Conservation (phyloP, 2,888 invertebrate species). For the Aquatica leii region DNA sequence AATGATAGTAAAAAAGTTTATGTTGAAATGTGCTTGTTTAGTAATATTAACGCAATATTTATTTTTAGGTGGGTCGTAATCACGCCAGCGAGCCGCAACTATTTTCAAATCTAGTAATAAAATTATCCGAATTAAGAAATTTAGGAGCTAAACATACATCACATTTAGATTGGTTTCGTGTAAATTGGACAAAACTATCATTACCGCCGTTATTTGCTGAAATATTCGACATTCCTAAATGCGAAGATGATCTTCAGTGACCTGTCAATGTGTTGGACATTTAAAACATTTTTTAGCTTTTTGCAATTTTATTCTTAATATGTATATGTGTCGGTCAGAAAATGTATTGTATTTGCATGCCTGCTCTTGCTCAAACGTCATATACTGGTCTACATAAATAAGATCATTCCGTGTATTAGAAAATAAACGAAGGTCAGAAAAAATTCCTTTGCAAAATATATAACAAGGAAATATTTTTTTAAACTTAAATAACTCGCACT, state of each 20-base stretch:
- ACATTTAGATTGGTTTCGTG: constrained; percentile 89
- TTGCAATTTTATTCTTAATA: constrained; percentile 33
- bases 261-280: constrained; percentile 22
- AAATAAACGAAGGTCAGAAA: constrained; percentile 1
- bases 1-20: too few relatives aligned
- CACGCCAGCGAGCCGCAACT: constrained; percentile 68
- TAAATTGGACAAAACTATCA: constrained; percentile 83
- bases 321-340: constrained; percentile 33
- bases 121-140: constrained; percentile 80
- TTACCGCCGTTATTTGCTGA: constrained; percentile 95
- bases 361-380: constrained; percentile 36
- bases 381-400: constrained; percentile 15
- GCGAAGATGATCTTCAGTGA: constrained; percentile 72
- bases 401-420: not conserved
- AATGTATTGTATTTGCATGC: constrained; percentile 29
- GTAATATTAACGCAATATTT: not conserved
- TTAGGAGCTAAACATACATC: constrained; percentile 85
- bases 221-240: constrained; percentile 95
- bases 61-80: constrained; percentile 64
- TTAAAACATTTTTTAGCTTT: constrained; percentile 33
- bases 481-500: too few relatives aligned
- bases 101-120: constrained; percentile 65
- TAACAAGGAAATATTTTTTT: constrained; percentile 11
- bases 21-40: too few relatives aligned
- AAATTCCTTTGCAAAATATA: constrained; percentile 4